phyloP scores from a whole-genome alignment of 2,113 vertebrate genomes.

The Halichoeres trimaculatus region DNA sequence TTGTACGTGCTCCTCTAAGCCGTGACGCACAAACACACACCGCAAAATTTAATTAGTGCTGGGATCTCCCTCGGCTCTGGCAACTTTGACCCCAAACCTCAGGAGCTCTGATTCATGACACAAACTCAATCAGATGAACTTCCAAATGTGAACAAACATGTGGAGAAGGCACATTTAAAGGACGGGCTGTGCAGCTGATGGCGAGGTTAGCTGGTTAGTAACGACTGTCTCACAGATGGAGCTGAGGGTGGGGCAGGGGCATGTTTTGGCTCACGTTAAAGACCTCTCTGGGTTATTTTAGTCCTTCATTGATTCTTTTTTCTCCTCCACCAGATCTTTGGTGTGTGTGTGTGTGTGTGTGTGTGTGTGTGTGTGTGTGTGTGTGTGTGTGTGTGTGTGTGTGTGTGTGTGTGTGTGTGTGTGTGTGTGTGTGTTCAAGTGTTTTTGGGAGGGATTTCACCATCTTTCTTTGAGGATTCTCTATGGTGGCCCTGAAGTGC shows the following conservation, averaged over 20 bases:
- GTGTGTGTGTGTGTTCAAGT: too few relatives aligned
- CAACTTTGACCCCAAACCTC: slow-evolving; percentile 30
- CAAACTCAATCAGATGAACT: slow-evolving; percentile 16
- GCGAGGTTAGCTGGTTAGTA: neutral
- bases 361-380: slow-evolving; percentile 4
- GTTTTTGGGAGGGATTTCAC: slow-evolving; percentile 8
- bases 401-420: too few relatives aligned
- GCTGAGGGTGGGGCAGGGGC: neutral
- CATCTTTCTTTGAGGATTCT: slow-evolving; percentile 38
- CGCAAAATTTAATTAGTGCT: slow-evolving; percentile 28
- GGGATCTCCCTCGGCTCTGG: slow-evolving; percentile 24
- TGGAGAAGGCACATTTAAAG: neutral
- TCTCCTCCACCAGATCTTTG: slow-evolving; percentile 37
- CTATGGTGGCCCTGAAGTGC: too few relatives aligned
- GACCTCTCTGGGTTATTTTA: slow-evolving; percentile 39
- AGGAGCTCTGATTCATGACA: slow-evolving; percentile 15
- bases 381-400: too few relatives aligned
- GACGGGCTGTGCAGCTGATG: neutral
- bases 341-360: neutral
- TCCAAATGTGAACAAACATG: neutral
- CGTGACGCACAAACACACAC: slow-evolving; percentile 8
- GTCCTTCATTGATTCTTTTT: slow-evolving; percentile 56
- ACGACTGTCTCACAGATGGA: neutral
- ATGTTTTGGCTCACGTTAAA: slow-evolving; percentile 35
- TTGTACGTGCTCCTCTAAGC: slow-evolving; percentile 3